phyloP scores from a whole-genome alignment of 2,113 vertebrate genomes.

The Catharus bicknelli region DNA sequence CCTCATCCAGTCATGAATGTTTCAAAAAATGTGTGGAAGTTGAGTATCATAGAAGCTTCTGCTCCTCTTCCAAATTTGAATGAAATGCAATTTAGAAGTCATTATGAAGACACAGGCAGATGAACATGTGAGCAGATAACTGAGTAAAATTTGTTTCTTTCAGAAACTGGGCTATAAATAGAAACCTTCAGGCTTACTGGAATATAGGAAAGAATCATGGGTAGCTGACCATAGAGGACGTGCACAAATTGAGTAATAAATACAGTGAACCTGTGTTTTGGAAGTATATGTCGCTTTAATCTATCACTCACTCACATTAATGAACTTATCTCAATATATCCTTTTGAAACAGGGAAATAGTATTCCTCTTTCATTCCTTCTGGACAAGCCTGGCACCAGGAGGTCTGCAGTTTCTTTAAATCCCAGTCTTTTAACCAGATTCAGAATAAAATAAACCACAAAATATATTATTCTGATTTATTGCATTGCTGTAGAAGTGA shows the following conservation, averaged over 20 bases:
- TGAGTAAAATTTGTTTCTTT: neutral
- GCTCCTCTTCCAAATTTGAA: neutral
- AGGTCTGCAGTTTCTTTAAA: conserved; percentile 21
- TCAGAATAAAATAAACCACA: conserved; percentile 11
- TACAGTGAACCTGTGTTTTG: neutral
- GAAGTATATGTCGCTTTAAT: neutral
- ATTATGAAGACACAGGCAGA: neutral
- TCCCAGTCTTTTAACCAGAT: conserved; percentile 5
- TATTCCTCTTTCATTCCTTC: conserved; percentile 20
- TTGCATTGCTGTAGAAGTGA: neutral
- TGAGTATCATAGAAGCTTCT: neutral
- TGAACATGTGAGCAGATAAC: neutral
- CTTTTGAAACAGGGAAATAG: conserved; percentile 8
- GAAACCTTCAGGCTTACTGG: neutral
- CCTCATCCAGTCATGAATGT: neutral
- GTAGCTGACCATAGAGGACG: neutral
- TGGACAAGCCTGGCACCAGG: conserved; percentile 30
- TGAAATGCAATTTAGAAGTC: neutral
- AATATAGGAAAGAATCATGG: neutral
- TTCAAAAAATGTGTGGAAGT: neutral
- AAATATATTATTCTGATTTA: conserved; percentile 21
- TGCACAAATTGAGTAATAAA: neutral
- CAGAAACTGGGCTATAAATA: neutral
- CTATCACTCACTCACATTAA: conserved; percentile 17
- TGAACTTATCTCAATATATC: conserved; percentile 32